A percentile compares a stretch with the other conserved stretches of the same genome.
Evolutionary conservation across 1,140 invertebrate species (phyloP).

Genomic region (Camponotus floridanus): DNA sequence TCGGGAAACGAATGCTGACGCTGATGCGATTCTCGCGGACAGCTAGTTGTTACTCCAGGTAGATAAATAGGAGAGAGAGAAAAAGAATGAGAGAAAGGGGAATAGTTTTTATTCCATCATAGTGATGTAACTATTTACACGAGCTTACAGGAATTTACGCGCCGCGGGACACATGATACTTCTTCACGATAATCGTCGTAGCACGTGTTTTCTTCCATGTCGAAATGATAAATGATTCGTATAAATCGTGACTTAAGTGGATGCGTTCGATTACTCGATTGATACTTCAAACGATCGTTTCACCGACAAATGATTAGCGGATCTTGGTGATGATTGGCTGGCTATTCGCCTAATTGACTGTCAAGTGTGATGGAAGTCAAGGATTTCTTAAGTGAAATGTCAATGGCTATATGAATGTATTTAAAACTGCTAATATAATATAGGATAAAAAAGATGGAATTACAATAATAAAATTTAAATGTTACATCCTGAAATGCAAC

Average conservation of each 20-base stretch:
- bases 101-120: slow-evolving; percentile 4
- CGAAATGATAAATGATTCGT: slow-evolving; percentile 19
- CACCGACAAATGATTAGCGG: slow-evolving; percentile 4
- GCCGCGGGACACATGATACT: background rate
- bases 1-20: slow-evolving; percentile 24
- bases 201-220: slow-evolving; percentile 17
- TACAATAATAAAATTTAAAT: background rate
- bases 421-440: background rate
- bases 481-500: too few relatives aligned
- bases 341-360: slow-evolving; percentile 14
- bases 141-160: slow-evolving; percentile 1
- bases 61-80: background rate
- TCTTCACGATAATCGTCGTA: background rate
- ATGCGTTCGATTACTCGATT: slow-evolving; percentile 38
- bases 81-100: background rate
- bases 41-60: slow-evolving; percentile 9
- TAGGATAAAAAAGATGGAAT: background rate
- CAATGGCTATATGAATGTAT: background rate
- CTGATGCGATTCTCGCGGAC: slow-evolving; percentile 29
- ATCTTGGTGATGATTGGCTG: slow-evolving; percentile 5
- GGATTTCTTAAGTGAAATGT: background rate
- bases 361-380: slow-evolving; percentile 34
- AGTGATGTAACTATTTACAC: slow-evolving; percentile 32
- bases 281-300: slow-evolving; percentile 15
- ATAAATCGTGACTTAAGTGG: slow-evolving; percentile 34